These are phyloP conservation scores for Megalops cyprinoides DNA, from an alignment of 2,797 vertebrate genomes.

Conservation along the genomic window DNA sequence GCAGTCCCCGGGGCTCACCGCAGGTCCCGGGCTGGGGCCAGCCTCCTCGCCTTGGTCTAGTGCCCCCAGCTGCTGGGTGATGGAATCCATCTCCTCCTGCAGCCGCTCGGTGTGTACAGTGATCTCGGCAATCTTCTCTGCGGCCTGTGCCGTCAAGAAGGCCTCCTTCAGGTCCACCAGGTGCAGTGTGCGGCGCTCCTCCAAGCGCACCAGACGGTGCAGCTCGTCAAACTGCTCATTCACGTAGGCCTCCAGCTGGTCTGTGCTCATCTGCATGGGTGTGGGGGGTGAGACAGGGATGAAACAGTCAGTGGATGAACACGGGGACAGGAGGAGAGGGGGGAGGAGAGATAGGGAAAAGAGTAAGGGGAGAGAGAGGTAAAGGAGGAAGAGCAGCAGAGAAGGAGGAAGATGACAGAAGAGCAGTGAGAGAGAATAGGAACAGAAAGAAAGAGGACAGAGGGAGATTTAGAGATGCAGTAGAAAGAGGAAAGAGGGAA, in stretches of 20 bases:
- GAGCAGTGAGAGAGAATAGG: not conserved
- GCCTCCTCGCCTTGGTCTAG: constrained; percentile 74
- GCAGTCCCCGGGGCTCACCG: constrained; percentile 50
- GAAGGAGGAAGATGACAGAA: not conserved
- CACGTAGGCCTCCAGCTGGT: constrained; percentile 78
- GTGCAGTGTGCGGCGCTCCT: constrained; percentile 77
- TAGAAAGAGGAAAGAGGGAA: not conserved
- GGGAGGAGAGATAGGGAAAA: not conserved
- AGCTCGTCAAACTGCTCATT: constrained; percentile 82
- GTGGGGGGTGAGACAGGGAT: not conserved
- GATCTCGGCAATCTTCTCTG: constrained; percentile 81
- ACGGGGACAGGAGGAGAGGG: not conserved
- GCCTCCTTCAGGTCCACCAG: constrained; percentile 83
- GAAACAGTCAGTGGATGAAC: no score
- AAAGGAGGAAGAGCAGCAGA: not conserved
- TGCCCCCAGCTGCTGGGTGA: constrained; percentile 77
- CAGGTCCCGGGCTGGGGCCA: constrained; percentile 51
- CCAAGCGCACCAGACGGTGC: constrained; percentile 73
- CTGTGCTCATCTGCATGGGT: constrained; percentile 71
- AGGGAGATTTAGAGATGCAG: not conserved
- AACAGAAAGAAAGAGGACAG: not conserved
- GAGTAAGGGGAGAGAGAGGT: not conserved
- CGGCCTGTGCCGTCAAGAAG: constrained; percentile 78
- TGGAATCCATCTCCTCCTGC: constrained; percentile 84
- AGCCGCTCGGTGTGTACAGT: constrained; percentile 74